A percentile compares a stretch with the other conserved stretches of the same genome.
Evolutionary conservation across 2,797 vertebrate genomes (phyloP).

Genomic region (Cirrhinus mrigala): DNA sequence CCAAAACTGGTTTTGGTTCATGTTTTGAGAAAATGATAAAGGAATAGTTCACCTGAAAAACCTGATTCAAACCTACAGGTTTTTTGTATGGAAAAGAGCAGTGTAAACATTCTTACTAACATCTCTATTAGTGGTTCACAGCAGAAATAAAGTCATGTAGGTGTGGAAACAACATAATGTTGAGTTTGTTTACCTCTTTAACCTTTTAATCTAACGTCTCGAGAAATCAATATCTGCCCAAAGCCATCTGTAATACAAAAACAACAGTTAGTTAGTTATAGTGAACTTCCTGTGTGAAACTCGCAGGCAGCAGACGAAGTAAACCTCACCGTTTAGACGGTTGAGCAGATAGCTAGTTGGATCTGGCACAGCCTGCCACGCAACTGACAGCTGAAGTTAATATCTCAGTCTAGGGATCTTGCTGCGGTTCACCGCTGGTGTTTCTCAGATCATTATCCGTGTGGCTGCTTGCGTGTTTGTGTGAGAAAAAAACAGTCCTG

Average conservation of each 20-base stretch:
- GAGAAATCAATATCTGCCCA: constrained; percentile 11
- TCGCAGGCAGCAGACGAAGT: constrained; percentile 6
- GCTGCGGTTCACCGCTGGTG: constrained; percentile 48
- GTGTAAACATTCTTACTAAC: neutral
- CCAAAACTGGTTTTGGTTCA: constrained; percentile 45
- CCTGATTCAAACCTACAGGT: neutral
- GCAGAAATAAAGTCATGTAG: neutral
- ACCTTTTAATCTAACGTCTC: neutral
- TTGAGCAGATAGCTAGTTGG: constrained; percentile 49
- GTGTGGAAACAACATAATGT: neutral
- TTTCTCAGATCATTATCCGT: constrained; percentile 62
- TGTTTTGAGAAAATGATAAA: constrained; percentile 26
- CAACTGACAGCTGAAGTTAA: constrained; percentile 57
- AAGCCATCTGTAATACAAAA: constrained; percentile 32
- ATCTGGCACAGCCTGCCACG: constrained; percentile 29
- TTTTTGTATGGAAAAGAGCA: neutral
- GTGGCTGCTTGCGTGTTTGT: constrained; percentile 20
- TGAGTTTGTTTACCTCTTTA: neutral
- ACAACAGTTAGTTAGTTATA: constrained; percentile 25
- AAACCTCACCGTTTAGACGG: constrained; percentile 46
- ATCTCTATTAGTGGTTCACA: neutral
- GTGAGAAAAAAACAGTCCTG: constrained; percentile 35
- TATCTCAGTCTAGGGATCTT: constrained; percentile 39
- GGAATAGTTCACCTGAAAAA: neutral
- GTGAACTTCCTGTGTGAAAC: constrained; percentile 59